phyloP scores from a whole-genome alignment of 2,797 vertebrate species.

The Chaetodon trifasciatus region DNA sequence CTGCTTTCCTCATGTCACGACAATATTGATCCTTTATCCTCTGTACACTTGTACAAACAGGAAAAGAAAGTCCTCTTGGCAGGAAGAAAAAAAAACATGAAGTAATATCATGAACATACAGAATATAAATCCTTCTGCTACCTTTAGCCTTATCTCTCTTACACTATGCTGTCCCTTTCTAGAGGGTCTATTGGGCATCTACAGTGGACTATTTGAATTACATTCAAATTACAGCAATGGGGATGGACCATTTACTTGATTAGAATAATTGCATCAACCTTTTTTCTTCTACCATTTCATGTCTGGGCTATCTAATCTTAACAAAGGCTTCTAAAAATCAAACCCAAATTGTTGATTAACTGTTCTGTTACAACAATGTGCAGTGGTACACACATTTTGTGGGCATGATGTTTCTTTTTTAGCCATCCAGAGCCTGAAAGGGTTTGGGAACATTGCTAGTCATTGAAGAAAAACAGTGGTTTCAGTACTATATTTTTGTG shows the following conservation, averaged over 20 bases:
- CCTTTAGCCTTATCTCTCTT: not conserved
- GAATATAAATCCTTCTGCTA: conserved; percentile 5
- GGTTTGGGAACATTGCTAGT: conserved; percentile 19
- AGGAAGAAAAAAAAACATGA: not conserved
- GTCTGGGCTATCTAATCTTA: not conserved
- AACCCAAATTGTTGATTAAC: not conserved
- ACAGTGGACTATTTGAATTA: conserved; percentile 30
- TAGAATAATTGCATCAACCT: conserved; percentile 10
- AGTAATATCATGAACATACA: conserved; percentile 21
- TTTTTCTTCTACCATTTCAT: conserved; percentile 6
- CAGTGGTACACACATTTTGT: not conserved
- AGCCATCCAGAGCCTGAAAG: conserved; percentile 1
- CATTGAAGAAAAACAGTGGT: not conserved
- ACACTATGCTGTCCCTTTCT: conserved; percentile 12
- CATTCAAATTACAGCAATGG: conserved; percentile 11
- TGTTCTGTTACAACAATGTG: not conserved
- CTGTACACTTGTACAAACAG: conserved; percentile 25
- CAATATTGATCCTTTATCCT: conserved; percentile 13
- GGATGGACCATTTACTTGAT: conserved; percentile 8
- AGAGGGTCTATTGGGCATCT: conserved; percentile 10
- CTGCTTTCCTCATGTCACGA: conserved; percentile 9
- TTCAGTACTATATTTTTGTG: not conserved
- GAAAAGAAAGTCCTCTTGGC: conserved; percentile 3
- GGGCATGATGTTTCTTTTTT: not conserved
- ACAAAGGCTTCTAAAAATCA: not conserved